Conservation (phyloP, 2,113 vertebrate genomes). For the Pithys albifrons region DNA sequence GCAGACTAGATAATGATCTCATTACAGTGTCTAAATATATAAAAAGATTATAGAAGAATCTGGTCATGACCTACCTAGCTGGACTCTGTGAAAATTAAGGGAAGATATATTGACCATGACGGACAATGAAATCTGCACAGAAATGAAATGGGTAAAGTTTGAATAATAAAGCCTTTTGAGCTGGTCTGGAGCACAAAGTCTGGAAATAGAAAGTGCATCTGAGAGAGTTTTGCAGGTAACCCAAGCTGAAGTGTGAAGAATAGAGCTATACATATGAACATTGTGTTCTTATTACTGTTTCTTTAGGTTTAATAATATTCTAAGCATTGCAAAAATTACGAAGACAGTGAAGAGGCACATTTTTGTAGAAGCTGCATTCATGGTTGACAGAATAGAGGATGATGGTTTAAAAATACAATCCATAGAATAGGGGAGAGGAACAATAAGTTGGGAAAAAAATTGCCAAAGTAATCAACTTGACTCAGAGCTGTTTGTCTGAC, state of each 20-base stretch:
- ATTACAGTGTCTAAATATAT: slow-evolving; percentile 49
- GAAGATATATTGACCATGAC: slow-evolving; percentile 42
- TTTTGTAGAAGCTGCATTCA: background rate
- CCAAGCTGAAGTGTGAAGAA: background rate
- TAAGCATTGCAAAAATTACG: background rate
- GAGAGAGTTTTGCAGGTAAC: background rate
- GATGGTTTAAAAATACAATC: background rate
- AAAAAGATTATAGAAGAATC: slow-evolving; percentile 30
- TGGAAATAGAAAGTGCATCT: background rate
- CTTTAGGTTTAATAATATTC: background rate
- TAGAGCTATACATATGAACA: background rate
- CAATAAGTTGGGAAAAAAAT: background rate
- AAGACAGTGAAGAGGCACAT: background rate
- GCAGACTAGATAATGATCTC: slow-evolving; percentile 17
- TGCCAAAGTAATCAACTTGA: background rate
- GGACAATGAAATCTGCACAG: slow-evolving; percentile 27
- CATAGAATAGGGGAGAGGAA: background rate
- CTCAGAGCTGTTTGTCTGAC: background rate
- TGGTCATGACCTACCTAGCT: slow-evolving; percentile 48
- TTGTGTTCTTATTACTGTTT: background rate
- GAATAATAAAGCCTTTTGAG: background rate
- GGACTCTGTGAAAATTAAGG: slow-evolving; percentile 38
- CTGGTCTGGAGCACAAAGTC: background rate
- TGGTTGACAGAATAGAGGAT: background rate
- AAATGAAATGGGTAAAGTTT: background rate